Conservation (phyloP, 2,113 vertebrate species). For the Varanus komodoensis region DNA sequence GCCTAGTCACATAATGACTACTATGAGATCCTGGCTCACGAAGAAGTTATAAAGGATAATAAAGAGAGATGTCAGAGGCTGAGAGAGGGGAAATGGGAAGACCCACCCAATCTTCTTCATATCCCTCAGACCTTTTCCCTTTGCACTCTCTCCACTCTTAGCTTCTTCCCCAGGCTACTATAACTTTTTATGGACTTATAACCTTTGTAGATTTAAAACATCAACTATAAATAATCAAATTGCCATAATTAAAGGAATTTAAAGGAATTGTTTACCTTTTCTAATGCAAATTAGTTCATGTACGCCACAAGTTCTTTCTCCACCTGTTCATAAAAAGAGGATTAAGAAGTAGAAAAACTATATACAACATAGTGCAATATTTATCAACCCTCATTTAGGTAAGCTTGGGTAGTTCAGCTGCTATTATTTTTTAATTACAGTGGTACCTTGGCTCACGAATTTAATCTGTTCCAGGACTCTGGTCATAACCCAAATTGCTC, state of each 20-base stretch:
- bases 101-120: too few species aligned
- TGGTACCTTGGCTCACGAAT: too few species aligned
- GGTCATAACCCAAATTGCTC: too few species aligned
- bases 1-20: too few species aligned
- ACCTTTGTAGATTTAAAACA: conserved; percentile 25
- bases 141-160: too few species aligned
- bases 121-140: too few species aligned
- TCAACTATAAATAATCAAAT: conserved; percentile 33
- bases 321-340: conserved; percentile 85
- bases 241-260: not conserved
- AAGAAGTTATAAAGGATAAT: too few species aligned
- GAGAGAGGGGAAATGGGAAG: too few species aligned
- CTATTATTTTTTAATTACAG: not conserved
- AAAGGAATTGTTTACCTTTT: conserved; percentile 86
- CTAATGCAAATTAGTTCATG: conserved; percentile 98
- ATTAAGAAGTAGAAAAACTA: conserved; percentile 63
- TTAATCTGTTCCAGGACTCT: too few species aligned
- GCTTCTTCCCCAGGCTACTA: not conserved
- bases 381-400: not conserved
- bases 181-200: not conserved
- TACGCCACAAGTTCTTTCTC: conserved; percentile 96
- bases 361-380: not conserved
- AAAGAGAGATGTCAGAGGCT: too few species aligned
- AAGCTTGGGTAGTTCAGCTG: not conserved
- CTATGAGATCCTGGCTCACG: too few species aligned